Conservation (phyloP, 2,797 vertebrate genomes). For the Xenopus petersii region DNA sequence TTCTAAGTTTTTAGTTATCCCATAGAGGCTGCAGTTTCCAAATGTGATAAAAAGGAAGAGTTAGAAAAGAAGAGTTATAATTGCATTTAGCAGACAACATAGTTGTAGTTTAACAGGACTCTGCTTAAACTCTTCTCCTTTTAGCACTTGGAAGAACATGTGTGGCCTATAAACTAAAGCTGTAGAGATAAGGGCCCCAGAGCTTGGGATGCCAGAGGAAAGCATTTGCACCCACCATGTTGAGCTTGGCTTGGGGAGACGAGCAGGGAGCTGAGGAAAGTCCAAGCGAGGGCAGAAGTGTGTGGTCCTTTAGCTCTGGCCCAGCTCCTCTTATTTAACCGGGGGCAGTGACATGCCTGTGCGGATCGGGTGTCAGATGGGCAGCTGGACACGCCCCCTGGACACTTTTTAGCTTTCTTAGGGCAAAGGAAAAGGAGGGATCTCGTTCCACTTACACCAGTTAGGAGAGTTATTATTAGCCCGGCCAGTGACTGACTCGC, state of each 20-base stretch:
- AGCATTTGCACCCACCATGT: slow-evolving; percentile 87
- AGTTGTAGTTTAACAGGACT: too few species aligned
- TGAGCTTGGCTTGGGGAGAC: slow-evolving; percentile 63
- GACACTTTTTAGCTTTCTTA: slow-evolving; percentile 96
- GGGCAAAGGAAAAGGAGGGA: slow-evolving; percentile 84
- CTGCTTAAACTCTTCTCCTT: too few species aligned
- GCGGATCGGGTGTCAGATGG: slow-evolving; percentile 75
- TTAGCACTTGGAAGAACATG: too few species aligned
- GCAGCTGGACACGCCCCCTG: slow-evolving; percentile 61
- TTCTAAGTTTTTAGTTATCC: too few species aligned
- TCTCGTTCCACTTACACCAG: slow-evolving; percentile 61
- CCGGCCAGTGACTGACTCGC: slow-evolving; percentile 55
- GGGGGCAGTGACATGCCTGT: slow-evolving; percentile 70
- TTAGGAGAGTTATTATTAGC: slow-evolving; percentile 83
- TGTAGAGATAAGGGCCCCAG: slow-evolving; percentile 1
- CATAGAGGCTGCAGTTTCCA: too few species aligned
- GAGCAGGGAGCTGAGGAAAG: slow-evolving; percentile 64
- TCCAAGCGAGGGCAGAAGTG: slow-evolving; percentile 67
- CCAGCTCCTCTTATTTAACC: slow-evolving; percentile 83
- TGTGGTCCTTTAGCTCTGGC: slow-evolving; percentile 77
- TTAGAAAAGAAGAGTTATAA: too few species aligned
- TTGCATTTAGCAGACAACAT: too few species aligned
- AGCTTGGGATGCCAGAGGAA: neutral
- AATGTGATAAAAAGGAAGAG: too few species aligned
- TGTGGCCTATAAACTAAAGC: neutral